These are phyloP conservation scores for Selene dorsalis DNA, from an alignment of 2,797 vertebrate species.

Conservation along the genomic window DNA sequence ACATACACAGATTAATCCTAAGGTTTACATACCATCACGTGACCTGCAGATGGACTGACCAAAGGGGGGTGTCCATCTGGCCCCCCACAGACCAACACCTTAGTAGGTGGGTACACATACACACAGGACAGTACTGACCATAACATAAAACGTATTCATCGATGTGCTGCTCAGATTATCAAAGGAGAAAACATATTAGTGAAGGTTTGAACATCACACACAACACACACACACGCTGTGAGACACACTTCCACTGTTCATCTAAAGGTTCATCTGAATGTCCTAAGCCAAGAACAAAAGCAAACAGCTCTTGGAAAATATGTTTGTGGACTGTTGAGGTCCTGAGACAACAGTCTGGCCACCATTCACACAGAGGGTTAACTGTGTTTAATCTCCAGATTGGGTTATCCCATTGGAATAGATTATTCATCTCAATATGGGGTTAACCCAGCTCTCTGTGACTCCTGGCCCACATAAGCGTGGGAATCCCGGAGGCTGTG, in stretches of 20 bases:
- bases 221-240: not conserved
- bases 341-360: slow-evolving; percentile 75
- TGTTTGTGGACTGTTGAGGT: slow-evolving; percentile 64
- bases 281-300: slow-evolving; percentile 72
- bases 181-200: slow-evolving; percentile 12
- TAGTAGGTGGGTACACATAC: slow-evolving; percentile 41
- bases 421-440: slow-evolving; percentile 79
- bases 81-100: slow-evolving; percentile 70
- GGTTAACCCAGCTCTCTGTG: slow-evolving; percentile 79
- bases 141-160: slow-evolving; percentile 29
- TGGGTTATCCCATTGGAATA: slow-evolving; percentile 72
- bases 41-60: slow-evolving; percentile 82
- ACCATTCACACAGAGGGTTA: slow-evolving; percentile 81
- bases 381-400: slow-evolving; percentile 76
- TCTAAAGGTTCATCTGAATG: slow-evolving; percentile 41
- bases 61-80: slow-evolving; percentile 84
- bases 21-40: slow-evolving; percentile 80
- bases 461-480: slow-evolving; percentile 71
- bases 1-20: slow-evolving; percentile 75
- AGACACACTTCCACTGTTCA: slow-evolving; percentile 11
- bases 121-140: slow-evolving; percentile 15
- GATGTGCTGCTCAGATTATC: not conserved
- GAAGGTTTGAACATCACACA: slow-evolving; percentile 12
- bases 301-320: slow-evolving; percentile 67
- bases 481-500: slow-evolving; percentile 71